Base-by-base conservation (phyloP, 2,797 vertebrate genomes). In the Micrastur ruficollis region DNA sequence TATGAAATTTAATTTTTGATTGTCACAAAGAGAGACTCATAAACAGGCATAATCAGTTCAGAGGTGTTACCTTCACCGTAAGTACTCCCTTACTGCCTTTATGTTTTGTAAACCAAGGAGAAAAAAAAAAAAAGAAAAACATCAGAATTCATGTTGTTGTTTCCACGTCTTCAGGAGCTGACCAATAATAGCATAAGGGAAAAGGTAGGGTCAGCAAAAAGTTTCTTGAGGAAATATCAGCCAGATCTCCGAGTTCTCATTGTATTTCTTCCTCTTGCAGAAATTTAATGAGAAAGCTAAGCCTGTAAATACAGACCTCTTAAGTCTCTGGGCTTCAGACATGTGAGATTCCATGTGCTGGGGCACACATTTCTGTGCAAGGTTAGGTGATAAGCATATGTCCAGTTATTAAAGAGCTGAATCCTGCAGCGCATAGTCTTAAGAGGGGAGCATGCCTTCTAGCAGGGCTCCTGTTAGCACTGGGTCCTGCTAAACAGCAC, bases 1-100 rank as follows among this genome's bases (percentile, higher is more conserved):
- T 95, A 88, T 52, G 75, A 94, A 95, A 92, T 74, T n/a, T 56
- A 75, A 72, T 92, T 93, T 95, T 94, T 92, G 81, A 81, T 89
- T 78, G 42, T 72, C 58, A 68, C 75, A 70, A 90, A 56, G 53
- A 75, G 47, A 89, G 72, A 40, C 49, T 82, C 20, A 3, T 63
- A 89, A 86, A 42, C 20, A 50, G 55, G 42, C 53, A 86, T 86
- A 73, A 92, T 78, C 72, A 65, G 14, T 62, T 84, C 79, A 66
- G 56, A 90, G 67, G 42, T 49, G 26, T 74, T 92, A 78, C 79
- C 56, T 74, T 94, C 65, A 75, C n/a, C 0, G 0, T 68, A 82
- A 78, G 56, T 74, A 50, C 61, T 89, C 73, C 34, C 18, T 83
- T 84, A 62, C 36, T 89, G 58, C 70, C 40, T 82, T 95, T 80